Evolutionary conservation across 2,113 vertebrate species (phyloP), one percentile per base, ranked within the genome.

Genomic region (Mus spicilegus): DNA sequence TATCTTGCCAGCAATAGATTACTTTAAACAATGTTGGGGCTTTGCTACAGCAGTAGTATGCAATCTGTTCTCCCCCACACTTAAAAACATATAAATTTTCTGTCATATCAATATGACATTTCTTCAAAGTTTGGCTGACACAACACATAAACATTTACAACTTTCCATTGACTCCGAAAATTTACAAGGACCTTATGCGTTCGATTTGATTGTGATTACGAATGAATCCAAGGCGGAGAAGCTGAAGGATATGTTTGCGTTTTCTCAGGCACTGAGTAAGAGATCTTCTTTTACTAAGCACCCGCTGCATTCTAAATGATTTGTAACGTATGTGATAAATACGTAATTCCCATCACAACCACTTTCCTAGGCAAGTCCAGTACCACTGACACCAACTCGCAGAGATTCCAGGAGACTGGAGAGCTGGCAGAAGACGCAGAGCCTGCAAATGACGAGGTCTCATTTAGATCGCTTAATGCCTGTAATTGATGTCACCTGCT

Each of bases 81-180:
- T 70, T 89, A 33, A 93, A 93, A 94, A 69, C 58, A 42, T 54
- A n/a, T 51, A 49, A 73, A 33, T 39, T 78, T 93, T 85, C 54
- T 91, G 26, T 28, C 72, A 0, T 90, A 39, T 63, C 5, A 46
- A 13, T 46, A 49, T 46, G 42, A 9, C 33, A 67, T 75, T n/a
- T 78, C 20, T 65, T 87, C 30, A 70, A 1, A 87, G 5, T 89
- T 78, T 87, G 58, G 39, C 88, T 88, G 81, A 54, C 13, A 86
- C 33, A 93, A 94, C 90, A 36, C 22, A 39, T 46, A 81, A 88
- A 7, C 65, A 39, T 87, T 88, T 86, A 89, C 90, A 12, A 84
- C 7, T 94, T 80, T 73, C 12, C 5, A 1, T 1, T 28, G 22
- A 91, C 10, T 56, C 88, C 85, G 63, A 86, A 65, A 94, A 80